Conservation (phyloP, 2,888 invertebrate genomes). For the Sialis fuliginosa region DNA sequence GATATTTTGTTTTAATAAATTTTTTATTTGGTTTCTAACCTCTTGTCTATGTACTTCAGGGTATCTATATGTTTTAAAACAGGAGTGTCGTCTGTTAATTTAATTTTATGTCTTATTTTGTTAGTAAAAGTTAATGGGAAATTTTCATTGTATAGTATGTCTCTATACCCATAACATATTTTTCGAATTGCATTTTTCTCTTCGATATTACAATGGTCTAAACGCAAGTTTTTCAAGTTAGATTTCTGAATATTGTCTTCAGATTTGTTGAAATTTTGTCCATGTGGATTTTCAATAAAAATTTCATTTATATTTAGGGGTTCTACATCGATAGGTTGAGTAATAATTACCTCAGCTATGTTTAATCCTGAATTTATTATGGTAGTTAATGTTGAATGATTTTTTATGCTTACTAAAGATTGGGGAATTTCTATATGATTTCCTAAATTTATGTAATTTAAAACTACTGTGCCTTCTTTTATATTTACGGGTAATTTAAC, state of each 20-base stretch:
- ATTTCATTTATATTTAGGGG: neutral
- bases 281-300: too few species aligned
- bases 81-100: too few species aligned
- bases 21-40: conserved; percentile 13
- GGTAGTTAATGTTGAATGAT: too few species aligned
- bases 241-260: too few species aligned
- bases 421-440: conserved; percentile 1
- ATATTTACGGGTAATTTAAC: conserved; percentile 4
- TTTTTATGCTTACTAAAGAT: conserved; percentile 5
- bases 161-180: too few species aligned
- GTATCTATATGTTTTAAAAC: conserved; percentile 15
- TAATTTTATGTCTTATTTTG: too few species aligned
- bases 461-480: conserved; percentile 2
- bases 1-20: conserved; percentile 12
- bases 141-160: too few species aligned
- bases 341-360: neutral
- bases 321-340: conserved; percentile 5
- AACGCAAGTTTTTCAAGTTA: too few species aligned
- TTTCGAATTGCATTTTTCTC: too few species aligned
- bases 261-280: too few species aligned
- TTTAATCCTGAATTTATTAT: conserved; percentile 1
- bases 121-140: too few species aligned
- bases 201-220: too few species aligned
- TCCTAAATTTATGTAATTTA: conserved; percentile 1
- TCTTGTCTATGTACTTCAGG: conserved; percentile 15